Percentiles rank a stretch among this genome's conserved stretches.
phyloP scores from a whole-genome alignment of 2,888 invertebrate species.

The Mesochorus sp. region DNA sequence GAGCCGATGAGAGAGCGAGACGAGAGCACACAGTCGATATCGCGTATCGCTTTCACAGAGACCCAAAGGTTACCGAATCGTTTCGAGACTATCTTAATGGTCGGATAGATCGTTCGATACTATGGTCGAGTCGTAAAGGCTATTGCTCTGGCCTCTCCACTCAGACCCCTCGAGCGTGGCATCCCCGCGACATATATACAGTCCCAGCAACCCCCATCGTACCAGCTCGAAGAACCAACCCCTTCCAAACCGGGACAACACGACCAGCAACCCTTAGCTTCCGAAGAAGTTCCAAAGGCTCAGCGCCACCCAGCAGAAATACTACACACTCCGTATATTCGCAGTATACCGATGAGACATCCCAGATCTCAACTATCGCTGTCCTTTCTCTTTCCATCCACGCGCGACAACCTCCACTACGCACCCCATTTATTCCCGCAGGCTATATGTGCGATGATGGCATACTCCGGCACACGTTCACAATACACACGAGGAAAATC shows the following conservation, averaged over 20 bases:
- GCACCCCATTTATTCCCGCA: conserved; percentile 72
- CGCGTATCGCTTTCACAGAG: conserved; percentile 81
- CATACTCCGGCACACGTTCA: not conserved
- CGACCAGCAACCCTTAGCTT: conserved; percentile 64
- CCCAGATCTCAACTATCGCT: conserved; percentile 36
- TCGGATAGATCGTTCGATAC: conserved; percentile 82
- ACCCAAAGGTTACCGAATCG: conserved; percentile 82
- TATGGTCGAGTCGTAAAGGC: conserved; percentile 82
- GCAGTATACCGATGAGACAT: conserved; percentile 45
- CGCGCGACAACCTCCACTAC: conserved; percentile 65
- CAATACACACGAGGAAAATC: conserved; percentile 56
- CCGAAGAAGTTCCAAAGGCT: conserved; percentile 72
- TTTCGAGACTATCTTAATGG: conserved; percentile 82
- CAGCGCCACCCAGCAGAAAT: conserved; percentile 71
- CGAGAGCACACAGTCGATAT: conserved; percentile 77
- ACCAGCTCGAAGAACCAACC: conserved; percentile 48
- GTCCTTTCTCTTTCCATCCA: conserved; percentile 20
- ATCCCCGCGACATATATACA: conserved; percentile 46
- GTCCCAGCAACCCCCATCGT: conserved; percentile 47
- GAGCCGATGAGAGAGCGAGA: conserved; percentile 62
- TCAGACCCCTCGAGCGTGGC: conserved; percentile 63
- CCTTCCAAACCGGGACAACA: conserved; percentile 42
- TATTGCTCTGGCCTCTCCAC: conserved; percentile 79
- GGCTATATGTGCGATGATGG: conserved; percentile 57
- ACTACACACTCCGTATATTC: conserved; percentile 37